phyloP scores from a whole-genome alignment of 2,888 invertebrate species.

The Cryptocephalus moraei region DNA sequence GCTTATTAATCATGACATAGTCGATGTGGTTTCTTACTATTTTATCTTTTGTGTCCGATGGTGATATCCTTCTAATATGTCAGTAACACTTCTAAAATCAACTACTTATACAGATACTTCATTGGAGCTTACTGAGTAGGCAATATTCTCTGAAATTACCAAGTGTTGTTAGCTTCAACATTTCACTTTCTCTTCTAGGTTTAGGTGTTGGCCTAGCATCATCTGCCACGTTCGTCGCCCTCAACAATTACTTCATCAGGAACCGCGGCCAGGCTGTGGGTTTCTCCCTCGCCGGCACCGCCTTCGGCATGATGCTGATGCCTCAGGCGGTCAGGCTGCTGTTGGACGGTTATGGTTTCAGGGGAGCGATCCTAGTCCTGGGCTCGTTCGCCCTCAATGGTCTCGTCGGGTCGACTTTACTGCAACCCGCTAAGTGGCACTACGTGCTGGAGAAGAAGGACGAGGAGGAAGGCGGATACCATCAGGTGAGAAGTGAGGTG shows the following conservation, averaged over 20 bases:
- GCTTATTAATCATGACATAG: too few species aligned
- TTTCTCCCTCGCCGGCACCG: constrained; percentile 69
- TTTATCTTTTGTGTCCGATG: too few species aligned
- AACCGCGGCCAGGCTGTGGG: constrained; percentile 73
- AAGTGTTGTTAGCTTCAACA: constrained; percentile 1
- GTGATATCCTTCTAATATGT: too few species aligned
- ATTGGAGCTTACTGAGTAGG: too few species aligned
- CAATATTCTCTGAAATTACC: too few species aligned
- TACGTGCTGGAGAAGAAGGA: constrained; percentile 48
- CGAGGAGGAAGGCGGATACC: constrained; percentile 38
- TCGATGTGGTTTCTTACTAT: too few species aligned
- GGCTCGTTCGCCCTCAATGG: constrained; percentile 59
- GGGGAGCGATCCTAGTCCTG: constrained; percentile 57
- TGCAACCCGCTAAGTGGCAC: constrained; percentile 66
- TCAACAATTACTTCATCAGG: constrained; percentile 67
- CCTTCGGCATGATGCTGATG: constrained; percentile 69
- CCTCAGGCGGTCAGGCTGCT: constrained; percentile 62
- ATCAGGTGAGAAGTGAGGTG: constrained; percentile 23
- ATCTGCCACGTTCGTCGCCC: constrained; percentile 66
- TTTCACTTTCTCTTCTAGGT: constrained; percentile 40
- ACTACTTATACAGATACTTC: too few species aligned
- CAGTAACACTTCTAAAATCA: too few species aligned
- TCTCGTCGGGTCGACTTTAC: constrained; percentile 53
- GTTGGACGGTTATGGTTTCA: constrained; percentile 52
- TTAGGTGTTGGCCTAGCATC: constrained; percentile 69